phyloP scores from a whole-genome alignment of 2,888 invertebrate species.

The Serripes groenlandicus region DNA sequence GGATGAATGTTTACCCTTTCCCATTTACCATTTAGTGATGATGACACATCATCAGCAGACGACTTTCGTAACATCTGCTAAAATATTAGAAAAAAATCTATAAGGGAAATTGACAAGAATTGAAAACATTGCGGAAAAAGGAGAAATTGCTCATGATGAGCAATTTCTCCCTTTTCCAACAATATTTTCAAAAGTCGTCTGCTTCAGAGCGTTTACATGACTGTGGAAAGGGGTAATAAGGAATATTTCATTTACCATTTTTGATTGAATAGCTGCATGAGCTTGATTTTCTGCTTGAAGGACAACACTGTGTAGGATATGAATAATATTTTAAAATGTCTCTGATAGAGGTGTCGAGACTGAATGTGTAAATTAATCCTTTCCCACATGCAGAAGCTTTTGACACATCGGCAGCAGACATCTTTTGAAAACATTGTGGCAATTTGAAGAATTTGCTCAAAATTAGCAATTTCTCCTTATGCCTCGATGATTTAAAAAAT shows the following conservation, averaged over 20 bases:
- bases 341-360: not conserved
- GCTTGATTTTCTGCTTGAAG: not conserved
- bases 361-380: too few species aligned
- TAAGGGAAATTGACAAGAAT: too few species aligned
- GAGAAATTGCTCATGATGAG: not conserved
- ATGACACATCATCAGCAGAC: too few species aligned
- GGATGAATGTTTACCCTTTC: too few species aligned
- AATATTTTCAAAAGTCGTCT: not conserved
- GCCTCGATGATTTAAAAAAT: not conserved
- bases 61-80: too few species aligned
- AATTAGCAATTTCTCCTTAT: not conserved
- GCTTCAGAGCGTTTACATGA: not conserved
- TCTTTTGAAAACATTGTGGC: not conserved
- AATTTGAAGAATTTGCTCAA: not conserved
- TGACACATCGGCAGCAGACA: not conserved
- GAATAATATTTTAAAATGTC: not conserved
- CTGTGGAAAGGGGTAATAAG: not conserved
- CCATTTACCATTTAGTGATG: too few species aligned
- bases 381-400: too few species aligned
- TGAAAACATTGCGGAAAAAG: not conserved
- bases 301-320: not conserved
- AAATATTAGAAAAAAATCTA: too few species aligned
- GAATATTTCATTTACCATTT: not conserved
- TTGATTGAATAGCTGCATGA: not conserved
- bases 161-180: not conserved